phyloP scores from a whole-genome alignment of 2,888 invertebrate genomes.

The Xestia c-nigrum region DNA sequence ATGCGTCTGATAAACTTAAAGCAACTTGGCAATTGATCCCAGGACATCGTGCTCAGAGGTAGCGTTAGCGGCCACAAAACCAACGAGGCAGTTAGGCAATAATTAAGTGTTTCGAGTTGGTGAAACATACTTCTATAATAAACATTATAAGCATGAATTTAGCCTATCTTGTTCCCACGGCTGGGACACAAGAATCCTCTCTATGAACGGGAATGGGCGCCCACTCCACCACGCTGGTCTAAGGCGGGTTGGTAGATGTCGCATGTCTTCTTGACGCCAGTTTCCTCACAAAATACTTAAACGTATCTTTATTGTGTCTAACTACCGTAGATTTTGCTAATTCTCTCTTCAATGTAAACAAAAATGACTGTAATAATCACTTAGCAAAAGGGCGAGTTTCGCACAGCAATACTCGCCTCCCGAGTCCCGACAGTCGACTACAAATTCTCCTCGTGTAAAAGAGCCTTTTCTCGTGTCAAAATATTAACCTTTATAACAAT shows the following conservation, averaged over 20 bases:
- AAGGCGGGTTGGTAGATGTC: too few relatives aligned
- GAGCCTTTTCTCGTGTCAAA: slow-evolving; percentile 61
- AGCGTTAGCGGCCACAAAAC: background rate
- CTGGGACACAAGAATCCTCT: too few relatives aligned
- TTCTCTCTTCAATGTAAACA: background rate
- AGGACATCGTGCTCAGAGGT: background rate
- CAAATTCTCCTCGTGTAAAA: slow-evolving; percentile 13
- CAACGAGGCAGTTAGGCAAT: background rate
- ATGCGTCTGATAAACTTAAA: too few relatives aligned
- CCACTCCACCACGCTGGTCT: too few relatives aligned
- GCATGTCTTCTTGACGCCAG: too few relatives aligned
- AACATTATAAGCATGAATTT: too few relatives aligned
- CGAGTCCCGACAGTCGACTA: background rate
- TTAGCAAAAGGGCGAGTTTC: background rate
- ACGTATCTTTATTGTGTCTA: background rate
- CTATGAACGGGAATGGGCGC: too few relatives aligned
- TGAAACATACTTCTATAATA: background rate
- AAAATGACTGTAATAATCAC: background rate
- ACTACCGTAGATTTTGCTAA: background rate
- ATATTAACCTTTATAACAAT: slow-evolving; percentile 66
- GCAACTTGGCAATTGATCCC: too few relatives aligned
- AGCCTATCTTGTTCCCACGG: too few relatives aligned
- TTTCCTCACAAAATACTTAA: background rate
- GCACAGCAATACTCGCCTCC: background rate
- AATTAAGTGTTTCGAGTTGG: background rate